A percentile compares a stretch with the other conserved stretches of the same genome.
phyloP scores from a whole-genome alignment of 2,113 vertebrate species.

The Notarius lentiginosus region DNA sequence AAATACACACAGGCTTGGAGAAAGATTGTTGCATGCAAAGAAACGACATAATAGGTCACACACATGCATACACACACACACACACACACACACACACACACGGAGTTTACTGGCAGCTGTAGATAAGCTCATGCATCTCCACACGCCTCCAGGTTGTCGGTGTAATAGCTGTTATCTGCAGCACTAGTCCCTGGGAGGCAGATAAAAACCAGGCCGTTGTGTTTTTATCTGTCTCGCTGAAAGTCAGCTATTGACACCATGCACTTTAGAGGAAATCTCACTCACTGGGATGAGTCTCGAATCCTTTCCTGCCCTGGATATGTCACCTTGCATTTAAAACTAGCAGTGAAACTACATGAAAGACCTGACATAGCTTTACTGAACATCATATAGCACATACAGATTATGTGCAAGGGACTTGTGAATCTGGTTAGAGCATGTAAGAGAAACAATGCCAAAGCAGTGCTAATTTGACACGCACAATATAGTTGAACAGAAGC shows the following conservation, averaged over 20 bases:
- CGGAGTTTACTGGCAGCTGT: constrained; percentile 42
- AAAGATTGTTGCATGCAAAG: constrained; percentile 39
- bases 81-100: constrained; percentile 33
- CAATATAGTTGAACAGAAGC: constrained; percentile 63
- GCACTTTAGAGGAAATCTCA: constrained; percentile 80
- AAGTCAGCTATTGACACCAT: constrained; percentile 76
- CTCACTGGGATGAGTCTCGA: constrained; percentile 65
- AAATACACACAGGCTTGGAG: constrained; percentile 58
- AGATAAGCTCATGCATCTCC: constrained; percentile 62
- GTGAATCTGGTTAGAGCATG: constrained; percentile 11
- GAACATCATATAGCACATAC: constrained; percentile 8
- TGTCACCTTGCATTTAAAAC: not conserved
- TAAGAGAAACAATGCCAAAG: constrained; percentile 13
- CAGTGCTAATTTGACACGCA: constrained; percentile 55
- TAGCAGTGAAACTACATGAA: constrained; percentile 3
- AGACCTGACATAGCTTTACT: not conserved
- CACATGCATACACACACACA: constrained; percentile 38
- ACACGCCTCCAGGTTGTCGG: constrained; percentile 69
- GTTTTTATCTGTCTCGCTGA: constrained; percentile 75
- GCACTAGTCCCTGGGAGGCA: constrained; percentile 59
- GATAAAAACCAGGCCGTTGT: constrained; percentile 71
- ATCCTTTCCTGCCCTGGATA: constrained; percentile 55
- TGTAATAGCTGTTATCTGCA: constrained; percentile 72
- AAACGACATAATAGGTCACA: constrained; percentile 16
- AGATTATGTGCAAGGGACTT: constrained; percentile 11